Percentiles rank a stretch among this genome's conserved stretches.
phyloP scores from a whole-genome alignment of 2,797 vertebrate genomes.

The Enteromius thamalakanensis region DNA sequence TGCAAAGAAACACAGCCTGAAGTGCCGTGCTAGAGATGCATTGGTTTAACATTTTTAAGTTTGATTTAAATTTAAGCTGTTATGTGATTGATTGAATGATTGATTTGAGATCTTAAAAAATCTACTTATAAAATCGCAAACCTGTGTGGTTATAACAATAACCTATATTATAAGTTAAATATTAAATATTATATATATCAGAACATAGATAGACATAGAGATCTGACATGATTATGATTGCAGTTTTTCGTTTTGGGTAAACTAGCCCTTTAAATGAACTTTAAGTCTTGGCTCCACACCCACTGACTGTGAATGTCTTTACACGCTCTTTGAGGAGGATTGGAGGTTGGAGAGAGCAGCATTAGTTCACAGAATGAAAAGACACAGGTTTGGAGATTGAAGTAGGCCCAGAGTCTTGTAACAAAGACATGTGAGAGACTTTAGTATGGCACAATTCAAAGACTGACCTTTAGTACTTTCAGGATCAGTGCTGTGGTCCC shows the following conservation, averaged over 20 bases:
- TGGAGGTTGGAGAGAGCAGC: background rate
- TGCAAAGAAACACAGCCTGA: background rate
- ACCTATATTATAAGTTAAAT: too few species aligned
- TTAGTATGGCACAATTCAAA: background rate
- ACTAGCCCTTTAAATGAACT: background rate
- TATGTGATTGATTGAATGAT: too few species aligned
- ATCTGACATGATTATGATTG: background rate
- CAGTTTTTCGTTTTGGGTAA: background rate
- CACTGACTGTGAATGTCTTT: background rate
- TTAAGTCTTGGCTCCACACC: background rate
- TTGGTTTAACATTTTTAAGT: background rate
- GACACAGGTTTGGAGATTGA: conserved; percentile 12
- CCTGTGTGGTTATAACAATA: too few species aligned
- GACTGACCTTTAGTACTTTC: conserved; percentile 11
- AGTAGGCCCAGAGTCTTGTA: background rate
- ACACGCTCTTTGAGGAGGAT: background rate
- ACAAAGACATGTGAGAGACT: conserved; percentile 16
- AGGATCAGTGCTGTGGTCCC: background rate
- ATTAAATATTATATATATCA: background rate
- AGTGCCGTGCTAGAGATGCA: background rate
- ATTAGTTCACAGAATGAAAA: conserved; percentile 3
- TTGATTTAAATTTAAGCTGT: background rate
- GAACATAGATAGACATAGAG: background rate
- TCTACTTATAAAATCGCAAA: too few species aligned
- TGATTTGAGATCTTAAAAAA: too few species aligned